Base-by-base conservation (phyloP, 2,113 vertebrate species). In the Passer domesticus region DNA sequence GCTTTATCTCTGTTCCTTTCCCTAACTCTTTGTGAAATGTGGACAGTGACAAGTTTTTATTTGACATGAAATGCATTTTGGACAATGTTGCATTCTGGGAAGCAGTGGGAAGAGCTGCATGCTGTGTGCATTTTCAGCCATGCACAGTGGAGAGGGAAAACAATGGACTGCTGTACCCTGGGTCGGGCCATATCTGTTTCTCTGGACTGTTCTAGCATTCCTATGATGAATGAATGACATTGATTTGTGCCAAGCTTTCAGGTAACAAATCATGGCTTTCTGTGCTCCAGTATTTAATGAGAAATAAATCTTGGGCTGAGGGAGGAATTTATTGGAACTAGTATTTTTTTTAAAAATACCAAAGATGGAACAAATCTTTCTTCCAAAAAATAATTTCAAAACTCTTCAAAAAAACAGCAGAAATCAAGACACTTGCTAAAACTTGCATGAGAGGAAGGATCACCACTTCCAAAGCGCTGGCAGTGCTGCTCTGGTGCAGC, bases 81-180 rank as follows among this genome's bases (percentile, higher is more conserved):
- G 31, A 37, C 19, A 41, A 3, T 3, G 5, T 33, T 21, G 3
- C 5, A 1, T 68, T 80, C 23, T 69, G 41, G 44, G 66, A 72
- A 62, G 43, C 17, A 52, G 20, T 63, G 28, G 22, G 23, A 74
- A 49, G 31, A 70, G 50, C 73, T 69, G 37, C 46, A 8, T 37
- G 63, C 63, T 6, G 4, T 12, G 10, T 56, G 6, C 0, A 0
- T 43, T 74, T 50, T 28, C 31, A 66, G 10, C 13, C 7, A 1
- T 11, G 22, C 18, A 7, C 6, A 50, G 3, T 31, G 12, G 39
- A 30, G 21, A 21, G 8, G 24, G 37, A 28, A 7, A 39, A 18
- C 13, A 53, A 3, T 6, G 31, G 18, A 3, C 9, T 43, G 2
- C 11, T 59, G 7, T 46, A 22, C 9, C 1, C 10, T 8, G 21